These are phyloP conservation scores for Jordanella pulchra DNA, from an alignment of 2,797 vertebrate genomes.

Conservation along the genomic window DNA sequence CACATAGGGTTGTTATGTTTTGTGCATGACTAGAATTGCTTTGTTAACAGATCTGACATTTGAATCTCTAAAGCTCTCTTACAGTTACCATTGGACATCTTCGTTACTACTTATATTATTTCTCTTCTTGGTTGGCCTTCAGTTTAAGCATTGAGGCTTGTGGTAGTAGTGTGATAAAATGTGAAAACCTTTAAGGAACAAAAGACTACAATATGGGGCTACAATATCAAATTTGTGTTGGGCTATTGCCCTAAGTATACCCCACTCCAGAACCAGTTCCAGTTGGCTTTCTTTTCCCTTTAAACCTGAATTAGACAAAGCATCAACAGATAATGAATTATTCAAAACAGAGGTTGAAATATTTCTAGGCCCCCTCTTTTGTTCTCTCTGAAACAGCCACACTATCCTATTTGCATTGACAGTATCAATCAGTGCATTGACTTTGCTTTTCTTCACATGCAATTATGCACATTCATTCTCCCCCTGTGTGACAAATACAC, in stretches of 20 bases:
- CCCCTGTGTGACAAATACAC: neutral
- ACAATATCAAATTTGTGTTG: neutral
- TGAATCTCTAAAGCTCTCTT: too few species aligned
- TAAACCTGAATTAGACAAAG: neutral
- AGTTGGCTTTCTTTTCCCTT: neutral
- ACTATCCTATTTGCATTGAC: neutral
- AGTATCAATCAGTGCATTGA: slow-evolving; percentile 2
- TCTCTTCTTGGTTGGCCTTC: too few species aligned
- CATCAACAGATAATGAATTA: neutral
- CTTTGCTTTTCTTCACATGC: slow-evolving; percentile 2
- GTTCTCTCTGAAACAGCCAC: neutral
- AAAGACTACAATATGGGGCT: too few species aligned
- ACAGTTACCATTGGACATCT: too few species aligned
- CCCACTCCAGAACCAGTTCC: neutral
- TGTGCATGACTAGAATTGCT: too few species aligned
- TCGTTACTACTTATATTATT: too few species aligned
- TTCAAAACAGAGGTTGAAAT: neutral
- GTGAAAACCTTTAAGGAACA: neutral
- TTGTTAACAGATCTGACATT: too few species aligned
- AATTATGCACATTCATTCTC: neutral
- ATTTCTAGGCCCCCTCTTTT: slow-evolving; percentile 11
- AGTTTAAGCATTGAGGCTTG: too few species aligned
- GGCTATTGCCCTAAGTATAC: neutral
- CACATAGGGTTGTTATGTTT: too few species aligned
- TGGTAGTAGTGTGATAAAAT: neutral